phyloP scores from a whole-genome alignment of 1,140 invertebrate species.

The Vollenhovia emeryi region DNA sequence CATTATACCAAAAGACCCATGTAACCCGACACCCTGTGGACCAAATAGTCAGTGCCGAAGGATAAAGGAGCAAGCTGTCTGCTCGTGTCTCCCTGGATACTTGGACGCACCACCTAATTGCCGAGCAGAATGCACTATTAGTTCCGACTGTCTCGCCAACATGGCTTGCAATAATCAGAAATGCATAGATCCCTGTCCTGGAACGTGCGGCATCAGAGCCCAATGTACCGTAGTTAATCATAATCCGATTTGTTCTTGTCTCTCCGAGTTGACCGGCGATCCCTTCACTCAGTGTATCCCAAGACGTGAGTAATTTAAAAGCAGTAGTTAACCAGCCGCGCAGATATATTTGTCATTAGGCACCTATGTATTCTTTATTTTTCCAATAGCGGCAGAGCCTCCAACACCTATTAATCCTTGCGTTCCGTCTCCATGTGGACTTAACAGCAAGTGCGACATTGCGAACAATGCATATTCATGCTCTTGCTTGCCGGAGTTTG shows the following conservation, averaged over 20 bases:
- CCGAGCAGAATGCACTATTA: conserved; percentile 86
- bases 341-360: background rate
- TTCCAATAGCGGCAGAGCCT: conserved; percentile 34
- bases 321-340: background rate
- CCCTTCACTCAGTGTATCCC: conserved; percentile 84
- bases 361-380: background rate
- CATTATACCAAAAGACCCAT: conserved; percentile 84
- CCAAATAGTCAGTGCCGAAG: conserved; percentile 90
- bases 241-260: conserved; percentile 87
- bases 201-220: conserved; percentile 82
- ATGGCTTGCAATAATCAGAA: conserved; percentile 82
- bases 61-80: conserved; percentile 86
- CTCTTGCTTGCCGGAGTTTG: conserved; percentile 84
- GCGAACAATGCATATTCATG: conserved; percentile 88
- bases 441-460: conserved; percentile 89
- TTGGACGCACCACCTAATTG: conserved; percentile 88
- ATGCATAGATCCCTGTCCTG: conserved; percentile 82
- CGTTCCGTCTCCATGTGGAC: conserved; percentile 88
- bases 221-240: conserved; percentile 82
- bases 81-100: conserved; percentile 88
- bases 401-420: conserved; percentile 87
- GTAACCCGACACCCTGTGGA: conserved; percentile 90
- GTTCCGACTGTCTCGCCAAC: conserved; percentile 80
- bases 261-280: conserved; percentile 86
- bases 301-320: conserved; percentile 75